Evolutionary conservation across 2,888 invertebrate species (phyloP), one percentile per base, ranked within the genome.

Genomic region (Pocota personata): DNA sequence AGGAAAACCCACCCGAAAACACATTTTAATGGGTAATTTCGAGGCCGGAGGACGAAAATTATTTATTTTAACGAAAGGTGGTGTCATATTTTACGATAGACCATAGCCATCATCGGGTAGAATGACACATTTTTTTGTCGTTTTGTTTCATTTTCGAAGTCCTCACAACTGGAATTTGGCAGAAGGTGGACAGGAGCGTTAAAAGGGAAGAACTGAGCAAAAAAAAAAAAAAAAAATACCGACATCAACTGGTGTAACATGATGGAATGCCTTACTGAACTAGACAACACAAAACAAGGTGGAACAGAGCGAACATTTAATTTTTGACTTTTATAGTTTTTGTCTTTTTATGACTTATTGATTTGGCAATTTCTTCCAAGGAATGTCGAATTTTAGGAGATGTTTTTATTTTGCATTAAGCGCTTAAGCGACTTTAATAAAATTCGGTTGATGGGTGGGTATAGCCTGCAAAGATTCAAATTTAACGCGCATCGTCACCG

Each of bases 21-120:
- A 82, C 82, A 82, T 77, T 86, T 86, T 76, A 82, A 86, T 86
- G 82, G 76, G 66, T 55, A 76, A 82, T 86, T 86, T 62, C 62
- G 72, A 55, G 72, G 67, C 76, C 52, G 57, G 40, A n/a, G 62
- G 64, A 66, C 24, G 62, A 82, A 82, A 82, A 76, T 76, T 82
- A 82, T 86, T 76, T 86, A 77, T 82, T 76, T 76, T 66, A 76
- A 60, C 79, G 62, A 73, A 78, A 83, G 75, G 62, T 80, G 80
- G 75, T 80, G 80, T 80, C 64, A 80, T 80, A 84, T 66, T 84
- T 80, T 80, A 80, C 69, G 80, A 80, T 64, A 80, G 62, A 69
- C 79, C 62, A 48, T 79, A 32, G 24, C 60, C 58, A 72, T 52
- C 66, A 72, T 43, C 46, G 52, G 52, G 24, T 50, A 62, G 46